These are phyloP conservation scores for Anguilla pacifica DNA, from an alignment of 2,797 vertebrate species.

Conservation along the genomic window DNA sequence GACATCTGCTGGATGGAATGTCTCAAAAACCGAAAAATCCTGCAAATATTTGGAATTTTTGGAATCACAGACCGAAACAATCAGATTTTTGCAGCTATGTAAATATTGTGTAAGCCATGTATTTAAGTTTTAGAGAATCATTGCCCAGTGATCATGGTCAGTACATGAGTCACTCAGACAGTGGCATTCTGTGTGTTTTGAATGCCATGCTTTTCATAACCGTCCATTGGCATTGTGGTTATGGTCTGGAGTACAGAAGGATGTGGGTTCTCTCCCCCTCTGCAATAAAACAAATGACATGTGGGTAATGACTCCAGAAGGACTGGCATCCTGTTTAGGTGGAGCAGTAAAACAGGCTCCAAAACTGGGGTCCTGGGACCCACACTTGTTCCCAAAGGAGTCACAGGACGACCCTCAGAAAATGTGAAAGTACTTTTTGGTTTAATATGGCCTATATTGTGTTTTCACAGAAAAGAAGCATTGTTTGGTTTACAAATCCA, in stretches of 20 bases:
- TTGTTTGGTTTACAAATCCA: too few species aligned
- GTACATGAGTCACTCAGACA: not conserved
- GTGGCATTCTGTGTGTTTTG: not conserved
- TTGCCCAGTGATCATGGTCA: not conserved
- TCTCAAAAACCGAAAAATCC: not conserved
- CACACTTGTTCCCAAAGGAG: not conserved
- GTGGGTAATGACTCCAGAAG: not conserved
- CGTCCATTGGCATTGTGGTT: not conserved
- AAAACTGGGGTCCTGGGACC: not conserved
- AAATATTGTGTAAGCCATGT: conserved; percentile 23
- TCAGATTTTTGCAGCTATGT: not conserved
- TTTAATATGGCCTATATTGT: too few species aligned
- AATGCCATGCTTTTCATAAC: not conserved
- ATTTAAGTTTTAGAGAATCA: not conserved
- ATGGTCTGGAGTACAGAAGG: not conserved
- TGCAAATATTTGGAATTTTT: not conserved
- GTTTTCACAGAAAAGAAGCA: too few species aligned
- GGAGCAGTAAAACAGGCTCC: not conserved
- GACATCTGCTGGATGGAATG: conserved; percentile 75
- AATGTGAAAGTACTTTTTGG: too few species aligned
- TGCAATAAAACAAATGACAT: not conserved
- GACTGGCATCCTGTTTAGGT: not conserved
- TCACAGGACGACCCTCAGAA: not conserved
- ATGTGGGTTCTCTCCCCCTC: not conserved
- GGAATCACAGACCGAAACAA: not conserved